Percentiles rank a stretch among this genome's conserved stretches.
Evolutionary conservation across 2,113 vertebrate species (phyloP).

Genomic region (Sigmodon hispidus): DNA sequence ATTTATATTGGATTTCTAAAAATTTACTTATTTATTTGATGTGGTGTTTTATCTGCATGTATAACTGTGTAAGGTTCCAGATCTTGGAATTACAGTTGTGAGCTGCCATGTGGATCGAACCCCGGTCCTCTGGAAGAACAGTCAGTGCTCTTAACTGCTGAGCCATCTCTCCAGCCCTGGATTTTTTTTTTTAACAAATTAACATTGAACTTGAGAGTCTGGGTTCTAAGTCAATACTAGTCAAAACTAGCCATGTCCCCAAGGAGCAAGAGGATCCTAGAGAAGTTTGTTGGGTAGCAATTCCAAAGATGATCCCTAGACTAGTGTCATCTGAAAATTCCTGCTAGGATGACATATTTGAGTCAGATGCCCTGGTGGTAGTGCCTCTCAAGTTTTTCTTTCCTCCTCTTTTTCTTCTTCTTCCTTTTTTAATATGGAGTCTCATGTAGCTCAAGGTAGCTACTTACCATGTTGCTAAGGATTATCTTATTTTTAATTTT

Average conservation of each 20-base stretch:
- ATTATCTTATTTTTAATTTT: not conserved
- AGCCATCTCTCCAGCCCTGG: no score
- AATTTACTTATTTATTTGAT: no score
- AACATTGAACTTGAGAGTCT: constrained; percentile 15
- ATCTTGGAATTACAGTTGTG: no score
- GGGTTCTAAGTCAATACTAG: not conserved
- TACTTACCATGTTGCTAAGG: not conserved
- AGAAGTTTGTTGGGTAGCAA: not conserved
- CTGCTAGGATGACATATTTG: not conserved
- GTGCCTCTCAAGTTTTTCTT: not conserved
- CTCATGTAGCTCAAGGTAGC: not conserved
- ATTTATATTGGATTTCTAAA: not conserved
- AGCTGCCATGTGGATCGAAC: no score
- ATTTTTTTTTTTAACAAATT: not conserved
- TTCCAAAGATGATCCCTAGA: not conserved
- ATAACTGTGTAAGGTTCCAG: no score
- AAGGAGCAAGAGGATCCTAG: not conserved
- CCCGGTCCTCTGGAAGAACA: no score
- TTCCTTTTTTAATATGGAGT: not conserved
- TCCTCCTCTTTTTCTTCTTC: not conserved
- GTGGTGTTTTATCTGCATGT: no score
- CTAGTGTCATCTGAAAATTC: not conserved
- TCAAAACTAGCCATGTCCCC: not conserved
- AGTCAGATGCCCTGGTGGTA: not conserved
- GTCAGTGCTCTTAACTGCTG: no score